A percentile compares a stretch with the other conserved stretches of the same genome.
These are phyloP conservation scores for Ommatoiulus sabulosus DNA, from an alignment of 2,888 invertebrate species.

Conservation along the genomic window DNA sequence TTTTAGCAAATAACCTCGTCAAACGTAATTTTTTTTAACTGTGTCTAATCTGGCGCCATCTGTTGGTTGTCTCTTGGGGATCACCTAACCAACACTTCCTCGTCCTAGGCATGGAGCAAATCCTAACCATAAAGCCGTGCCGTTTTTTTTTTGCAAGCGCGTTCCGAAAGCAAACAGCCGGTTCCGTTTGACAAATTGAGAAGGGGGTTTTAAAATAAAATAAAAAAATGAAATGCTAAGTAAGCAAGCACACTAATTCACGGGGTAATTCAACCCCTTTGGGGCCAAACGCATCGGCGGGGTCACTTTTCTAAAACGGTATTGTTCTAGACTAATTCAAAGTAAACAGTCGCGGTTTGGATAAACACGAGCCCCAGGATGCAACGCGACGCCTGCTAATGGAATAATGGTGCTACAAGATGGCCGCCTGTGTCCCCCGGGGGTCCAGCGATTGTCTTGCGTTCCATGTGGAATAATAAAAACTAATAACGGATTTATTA, in stretches of 20 bases:
- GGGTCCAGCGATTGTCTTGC: slow-evolving; percentile 4
- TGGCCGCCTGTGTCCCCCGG: background rate
- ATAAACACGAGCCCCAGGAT: background rate
- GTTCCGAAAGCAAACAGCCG: background rate
- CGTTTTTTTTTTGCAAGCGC: background rate
- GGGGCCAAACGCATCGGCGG: background rate
- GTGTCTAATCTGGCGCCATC: background rate
- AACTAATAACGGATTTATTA: slow-evolving; percentile 14
- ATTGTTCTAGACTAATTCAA: slow-evolving; percentile 18
- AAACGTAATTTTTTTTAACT: too few relatives aligned
- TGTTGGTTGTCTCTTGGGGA: background rate
- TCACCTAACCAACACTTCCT: background rate
- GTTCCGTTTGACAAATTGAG: slow-evolving; percentile 22
- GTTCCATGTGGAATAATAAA: background rate
- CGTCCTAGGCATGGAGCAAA: background rate
- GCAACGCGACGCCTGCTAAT: background rate
- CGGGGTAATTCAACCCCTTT: slow-evolving; percentile 15
- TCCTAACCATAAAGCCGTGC: background rate
- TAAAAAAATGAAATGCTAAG: background rate
- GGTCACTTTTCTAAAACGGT: background rate
- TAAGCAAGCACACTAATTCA: background rate
- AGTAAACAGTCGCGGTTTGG: background rate
- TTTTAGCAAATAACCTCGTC: background rate
- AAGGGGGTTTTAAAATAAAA: background rate
- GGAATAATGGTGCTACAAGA: background rate